Evolutionary conservation across 2,888 invertebrate species (phyloP).

Genomic region (Augochlorella aurata): DNA sequence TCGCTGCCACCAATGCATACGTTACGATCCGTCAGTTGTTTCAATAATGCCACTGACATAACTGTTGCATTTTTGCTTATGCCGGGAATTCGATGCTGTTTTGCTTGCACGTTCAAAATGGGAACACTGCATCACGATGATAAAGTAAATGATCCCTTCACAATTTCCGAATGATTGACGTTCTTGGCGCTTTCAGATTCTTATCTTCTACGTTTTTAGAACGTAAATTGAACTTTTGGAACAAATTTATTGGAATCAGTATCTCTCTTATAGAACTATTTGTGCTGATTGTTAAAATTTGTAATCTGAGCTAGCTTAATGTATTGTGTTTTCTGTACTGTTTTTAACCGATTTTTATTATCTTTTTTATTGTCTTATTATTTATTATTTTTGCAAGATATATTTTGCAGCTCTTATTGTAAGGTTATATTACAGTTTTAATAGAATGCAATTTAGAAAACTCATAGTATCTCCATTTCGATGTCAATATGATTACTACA

Average conservation of each 20-base stretch:
- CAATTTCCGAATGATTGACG: neutral
- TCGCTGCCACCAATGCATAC: neutral
- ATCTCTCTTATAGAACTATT: neutral
- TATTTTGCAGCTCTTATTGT: too few species aligned
- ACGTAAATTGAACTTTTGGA: neutral
- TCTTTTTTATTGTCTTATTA: too few species aligned
- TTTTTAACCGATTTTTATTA: too few species aligned
- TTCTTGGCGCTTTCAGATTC: neutral
- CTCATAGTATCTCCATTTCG: too few species aligned
- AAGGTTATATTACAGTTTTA: too few species aligned
- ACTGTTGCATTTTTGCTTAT: conserved; percentile 7
- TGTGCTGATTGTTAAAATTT: neutral
- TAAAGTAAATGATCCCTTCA: conserved; percentile 1
- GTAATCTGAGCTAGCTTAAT: too few species aligned
- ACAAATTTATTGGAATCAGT: neutral
- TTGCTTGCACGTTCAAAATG: neutral
- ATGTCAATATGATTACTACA: too few species aligned
- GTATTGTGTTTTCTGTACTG: too few species aligned
- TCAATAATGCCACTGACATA: neutral
- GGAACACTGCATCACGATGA: neutral
- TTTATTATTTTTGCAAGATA: neutral
- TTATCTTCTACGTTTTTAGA: neutral
- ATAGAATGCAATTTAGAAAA: too few species aligned
- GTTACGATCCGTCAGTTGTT: conserved; percentile 5
- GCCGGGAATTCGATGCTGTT: neutral